phyloP scores from a whole-genome alignment of 53 echinoderm and acorn worm genomes.

The Arbacia lixula region DNA sequence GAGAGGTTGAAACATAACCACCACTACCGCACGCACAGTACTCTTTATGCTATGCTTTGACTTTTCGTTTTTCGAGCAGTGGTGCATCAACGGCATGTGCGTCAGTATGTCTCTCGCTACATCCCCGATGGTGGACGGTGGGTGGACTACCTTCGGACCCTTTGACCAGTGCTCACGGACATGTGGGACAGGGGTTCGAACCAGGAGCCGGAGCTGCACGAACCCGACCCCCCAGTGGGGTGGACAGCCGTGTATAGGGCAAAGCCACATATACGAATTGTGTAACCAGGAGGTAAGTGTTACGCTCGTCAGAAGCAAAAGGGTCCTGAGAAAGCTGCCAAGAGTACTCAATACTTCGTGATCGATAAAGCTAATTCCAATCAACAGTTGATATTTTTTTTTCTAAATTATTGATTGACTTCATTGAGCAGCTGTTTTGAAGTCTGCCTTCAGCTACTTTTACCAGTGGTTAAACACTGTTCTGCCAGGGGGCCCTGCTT shows the following conservation, averaged over 20 bases:
- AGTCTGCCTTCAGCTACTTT: no score
- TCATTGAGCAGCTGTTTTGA: no score
- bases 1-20: no score
- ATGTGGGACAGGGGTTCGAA: slow-evolving; percentile 53
- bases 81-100: slow-evolving; percentile 15
- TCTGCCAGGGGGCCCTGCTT: no score
- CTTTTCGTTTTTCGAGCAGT: slow-evolving; percentile 1
- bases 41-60: no score
- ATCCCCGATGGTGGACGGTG: slow-evolving; percentile 13
- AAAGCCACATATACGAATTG: slow-evolving; percentile 24
- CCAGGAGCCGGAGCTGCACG: slow-evolving; percentile 43
- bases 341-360: no score
- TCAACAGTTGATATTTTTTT: no score
- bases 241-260: slow-evolving; percentile 55
- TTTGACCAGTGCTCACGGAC: slow-evolving; percentile 45
- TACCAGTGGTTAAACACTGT: no score
- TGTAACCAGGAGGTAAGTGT: slow-evolving; percentile 51
- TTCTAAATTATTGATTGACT: no score
- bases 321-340: not conserved
- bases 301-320: not conserved
- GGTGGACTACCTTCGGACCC: slow-evolving; percentile 8
- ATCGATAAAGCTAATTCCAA: no score
- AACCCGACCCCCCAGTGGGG: slow-evolving; percentile 57
- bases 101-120: not conserved
- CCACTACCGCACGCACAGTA: no score